Evolutionary conservation across 1,140 invertebrate species (phyloP).

Genomic region (Macrobrachium nipponense): DNA sequence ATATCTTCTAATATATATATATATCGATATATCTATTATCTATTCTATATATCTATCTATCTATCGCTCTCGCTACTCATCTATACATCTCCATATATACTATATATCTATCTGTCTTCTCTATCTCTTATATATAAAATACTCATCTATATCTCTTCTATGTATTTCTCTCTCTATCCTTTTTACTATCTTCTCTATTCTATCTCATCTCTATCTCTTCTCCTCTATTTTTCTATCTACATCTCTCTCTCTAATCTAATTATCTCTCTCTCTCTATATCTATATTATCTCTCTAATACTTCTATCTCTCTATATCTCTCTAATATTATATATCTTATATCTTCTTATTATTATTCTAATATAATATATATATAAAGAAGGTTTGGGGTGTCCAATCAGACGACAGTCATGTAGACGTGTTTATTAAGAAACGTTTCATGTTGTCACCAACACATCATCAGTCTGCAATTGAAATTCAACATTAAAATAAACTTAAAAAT

Average conservation of each 20-base stretch:
- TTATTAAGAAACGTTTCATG: too few species aligned
- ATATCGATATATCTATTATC: too few species aligned
- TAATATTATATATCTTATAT: not conserved
- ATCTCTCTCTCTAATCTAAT: not conserved
- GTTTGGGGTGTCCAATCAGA: too few species aligned
- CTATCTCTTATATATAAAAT: not conserved
- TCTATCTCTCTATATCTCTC: slow-evolving; percentile 1
- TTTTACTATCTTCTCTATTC: not conserved
- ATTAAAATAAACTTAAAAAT: too few species aligned
- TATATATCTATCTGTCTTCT: not conserved
- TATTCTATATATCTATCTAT: not conserved
- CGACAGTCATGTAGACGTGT: too few species aligned
- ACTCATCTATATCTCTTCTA: not conserved
- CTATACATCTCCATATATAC: not conserved
- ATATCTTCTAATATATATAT: slow-evolving; percentile 14
- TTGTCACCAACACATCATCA: too few species aligned
- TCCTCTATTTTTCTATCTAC: not conserved
- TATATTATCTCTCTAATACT: not conserved
- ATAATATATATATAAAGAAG: not conserved
- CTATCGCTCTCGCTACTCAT: not conserved
- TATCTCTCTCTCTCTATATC: too few species aligned
- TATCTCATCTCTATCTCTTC: too few species aligned
- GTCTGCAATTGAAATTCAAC: too few species aligned
- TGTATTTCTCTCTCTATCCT: not conserved
- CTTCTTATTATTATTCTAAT: not conserved